phyloP scores from a whole-genome alignment of 2,888 invertebrate species.

The Cheilosia soror region DNA sequence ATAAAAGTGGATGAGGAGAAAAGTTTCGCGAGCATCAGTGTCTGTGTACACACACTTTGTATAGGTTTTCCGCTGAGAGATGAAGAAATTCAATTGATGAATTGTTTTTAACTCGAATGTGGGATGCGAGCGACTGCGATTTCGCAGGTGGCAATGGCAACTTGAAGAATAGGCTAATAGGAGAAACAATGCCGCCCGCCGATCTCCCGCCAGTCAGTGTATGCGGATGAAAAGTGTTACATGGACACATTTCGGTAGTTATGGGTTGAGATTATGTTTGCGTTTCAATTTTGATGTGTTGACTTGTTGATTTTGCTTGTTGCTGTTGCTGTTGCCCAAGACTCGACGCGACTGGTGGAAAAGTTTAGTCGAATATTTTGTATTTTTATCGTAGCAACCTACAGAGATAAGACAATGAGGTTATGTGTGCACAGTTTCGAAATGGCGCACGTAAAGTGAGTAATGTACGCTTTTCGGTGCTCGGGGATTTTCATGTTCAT shows the following conservation, averaged over 20 bases:
- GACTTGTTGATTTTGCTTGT: slow-evolving; percentile 1
- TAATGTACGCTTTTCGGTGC: background rate
- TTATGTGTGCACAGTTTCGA: slow-evolving; percentile 45
- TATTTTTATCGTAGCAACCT: slow-evolving; percentile 36
- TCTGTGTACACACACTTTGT: background rate
- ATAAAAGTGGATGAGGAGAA: slow-evolving; percentile 46
- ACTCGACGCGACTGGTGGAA: background rate
- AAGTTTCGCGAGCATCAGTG: slow-evolving; percentile 56
- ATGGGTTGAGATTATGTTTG: slow-evolving; percentile 31
- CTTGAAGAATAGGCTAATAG: slow-evolving; percentile 57
- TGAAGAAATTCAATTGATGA: slow-evolving; percentile 75
- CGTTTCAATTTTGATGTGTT: slow-evolving; percentile 43
- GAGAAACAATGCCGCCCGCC: slow-evolving; percentile 18
- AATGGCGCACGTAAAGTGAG: slow-evolving; percentile 26
- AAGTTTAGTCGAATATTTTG: slow-evolving; percentile 36
- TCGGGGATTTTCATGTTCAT: slow-evolving; percentile 1
- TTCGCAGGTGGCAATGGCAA: slow-evolving; percentile 71
- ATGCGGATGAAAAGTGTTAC: slow-evolving; percentile 71
- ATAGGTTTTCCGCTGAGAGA: slow-evolving; percentile 39
- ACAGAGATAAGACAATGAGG: slow-evolving; percentile 61
- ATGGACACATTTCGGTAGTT: slow-evolving; percentile 73
- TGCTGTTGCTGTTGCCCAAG: background rate
- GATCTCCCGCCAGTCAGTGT: slow-evolving; percentile 2
- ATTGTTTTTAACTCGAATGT: slow-evolving; percentile 67
- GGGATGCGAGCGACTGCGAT: slow-evolving; percentile 65